Base-by-base conservation (phyloP, 2,888 invertebrate genomes). In the Listrodromus nycthemerus region DNA sequence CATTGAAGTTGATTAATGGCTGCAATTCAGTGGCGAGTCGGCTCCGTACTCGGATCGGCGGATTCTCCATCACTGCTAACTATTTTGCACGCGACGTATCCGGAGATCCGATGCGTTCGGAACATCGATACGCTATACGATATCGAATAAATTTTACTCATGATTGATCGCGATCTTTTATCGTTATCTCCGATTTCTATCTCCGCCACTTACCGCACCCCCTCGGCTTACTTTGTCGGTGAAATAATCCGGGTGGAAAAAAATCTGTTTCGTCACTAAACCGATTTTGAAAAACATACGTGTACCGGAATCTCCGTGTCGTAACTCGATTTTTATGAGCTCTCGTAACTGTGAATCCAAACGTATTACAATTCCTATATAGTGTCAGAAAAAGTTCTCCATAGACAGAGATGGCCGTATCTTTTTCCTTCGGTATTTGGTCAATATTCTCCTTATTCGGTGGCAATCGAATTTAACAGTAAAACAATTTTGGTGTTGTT, bases 1-100 rank as follows among this genome's bases (percentile, higher is more conserved):
- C 83, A 84, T 76, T 85, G 89, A 90, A 89, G 83, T 88, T 89
- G 90, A 90, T 90, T 87, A 90, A 90, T 89, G 86, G 24, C 81
- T 50, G 82, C 87, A 86, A 88, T 89, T 90, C 87, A 89, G 88
- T 87, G 78, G 82, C 80, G 69, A 88, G 85, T 45, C 63, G 65
- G 77, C 74, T 41, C n/a, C 33, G 13, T 19, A n/a, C 10, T 19
- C 37, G 55, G 6, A 70, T 70, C 70, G 52, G 21, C 52, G 27
- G 70, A 70, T 55, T 70, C 52, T 52, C 69, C 33, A 27, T 61
- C 58, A 52, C 61, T 50, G 24, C 45, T 66, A 61, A 80, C 70
- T 76, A 76, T 83, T 83, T 71, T 65, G 61, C 80, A 37, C 65
- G 50, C 71, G 33, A 19, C 58, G 24, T 45, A 80, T 61, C 75